Percentiles rank a stretch among this genome's conserved stretches.
Conservation (phyloP, 1,140 invertebrate species). For the Drosophila sp. region DNA sequence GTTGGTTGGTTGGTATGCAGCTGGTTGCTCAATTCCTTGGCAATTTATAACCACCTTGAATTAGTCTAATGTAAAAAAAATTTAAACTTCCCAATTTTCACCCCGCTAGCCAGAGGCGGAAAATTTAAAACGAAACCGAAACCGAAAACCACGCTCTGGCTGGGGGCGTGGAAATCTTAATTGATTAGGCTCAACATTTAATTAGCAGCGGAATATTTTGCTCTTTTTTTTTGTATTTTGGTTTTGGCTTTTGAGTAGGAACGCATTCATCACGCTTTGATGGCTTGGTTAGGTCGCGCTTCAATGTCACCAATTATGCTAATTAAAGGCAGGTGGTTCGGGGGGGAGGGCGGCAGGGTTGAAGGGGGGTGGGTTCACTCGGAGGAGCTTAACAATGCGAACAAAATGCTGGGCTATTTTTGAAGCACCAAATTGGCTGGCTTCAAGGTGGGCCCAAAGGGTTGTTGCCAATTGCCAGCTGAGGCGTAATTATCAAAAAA, state of each 20-base stretch:
- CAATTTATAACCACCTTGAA: slow-evolving; percentile 72
- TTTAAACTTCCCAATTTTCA: slow-evolving; percentile 26
- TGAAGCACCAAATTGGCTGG: slow-evolving; percentile 55
- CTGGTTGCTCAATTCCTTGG: slow-evolving; percentile 41
- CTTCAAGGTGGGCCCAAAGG: slow-evolving; percentile 1
- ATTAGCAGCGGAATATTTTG: slow-evolving; percentile 59
- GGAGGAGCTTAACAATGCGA: slow-evolving; percentile 60
- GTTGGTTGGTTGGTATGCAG: slow-evolving; percentile 61
- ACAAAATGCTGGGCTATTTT: slow-evolving; percentile 70
- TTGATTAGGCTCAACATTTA: slow-evolving; percentile 74
- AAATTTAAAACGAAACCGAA: slow-evolving; percentile 20
- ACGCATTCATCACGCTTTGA: slow-evolving; percentile 58
- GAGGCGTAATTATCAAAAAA: slow-evolving; percentile 63
- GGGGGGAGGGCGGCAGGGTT: slow-evolving; percentile 32
- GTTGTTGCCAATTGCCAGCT: slow-evolving; percentile 53
- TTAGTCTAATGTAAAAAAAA: slow-evolving; percentile 78
- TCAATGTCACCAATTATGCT: slow-evolving; percentile 74
- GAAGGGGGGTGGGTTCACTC: slow-evolving; percentile 17
- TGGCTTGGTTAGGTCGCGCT: slow-evolving; percentile 33
- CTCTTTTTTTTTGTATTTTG: slow-evolving; percentile 28
- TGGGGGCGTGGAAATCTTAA: slow-evolving; percentile 49
- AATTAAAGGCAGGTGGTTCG: slow-evolving; percentile 58
- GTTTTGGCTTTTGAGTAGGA: slow-evolving; percentile 37
- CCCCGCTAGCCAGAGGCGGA: not conserved
- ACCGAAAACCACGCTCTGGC: slow-evolving; percentile 5